Base-by-base conservation (phyloP, 2,113 vertebrate species). In the Cygnus atratus region DNA sequence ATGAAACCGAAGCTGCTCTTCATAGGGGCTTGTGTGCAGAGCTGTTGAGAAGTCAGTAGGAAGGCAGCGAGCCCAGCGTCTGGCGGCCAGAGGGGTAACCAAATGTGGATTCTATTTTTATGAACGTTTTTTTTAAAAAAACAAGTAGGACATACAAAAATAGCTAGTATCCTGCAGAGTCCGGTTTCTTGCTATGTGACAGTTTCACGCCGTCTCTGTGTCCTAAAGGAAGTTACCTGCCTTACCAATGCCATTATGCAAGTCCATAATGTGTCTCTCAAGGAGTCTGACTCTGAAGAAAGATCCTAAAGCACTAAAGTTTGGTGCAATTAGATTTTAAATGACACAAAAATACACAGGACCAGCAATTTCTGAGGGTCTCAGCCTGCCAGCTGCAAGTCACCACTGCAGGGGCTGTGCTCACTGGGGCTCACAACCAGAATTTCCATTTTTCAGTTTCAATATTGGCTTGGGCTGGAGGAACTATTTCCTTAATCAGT, bases 141-240 rank as follows among this genome's bases (percentile, higher is more conserved):
- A 25, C 29, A 91, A 90, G 20, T 90, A 82, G 90, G 92, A 39
- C 66, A 29, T 19, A 22, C 1, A 78, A 79, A 93, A 93, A 76
- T 70, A 82, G 78, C 48, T 54, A 76, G 50, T 11, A 84, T 48
- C 55, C 52, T 3, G 9, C 0, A 14, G 77, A 83, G 84, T 24
- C 26, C 39, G 29, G 48, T 54, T 85, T 43, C 74, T 33, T 85
- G 74, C 75, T 88, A 29, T 17, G 15, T 48, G 70, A 73, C 70
- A 81, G 5, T 62, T 91, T 86, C 68, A 84, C 46, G 7, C 31
- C 31, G 29, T 9, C 52, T 70, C 12, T 50, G 37, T 83, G 59
- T 24, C 5, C 24, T 37, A 1, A 19, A 76, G 76, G 9, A 63
- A 33, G 46, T 43, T 13, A 58, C 0, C 0, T 20, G 46, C 71